Percentiles rank a stretch among this genome's conserved stretches.
Conservation (phyloP, 2,888 invertebrate genomes). For the Morpho achilles region DNA sequence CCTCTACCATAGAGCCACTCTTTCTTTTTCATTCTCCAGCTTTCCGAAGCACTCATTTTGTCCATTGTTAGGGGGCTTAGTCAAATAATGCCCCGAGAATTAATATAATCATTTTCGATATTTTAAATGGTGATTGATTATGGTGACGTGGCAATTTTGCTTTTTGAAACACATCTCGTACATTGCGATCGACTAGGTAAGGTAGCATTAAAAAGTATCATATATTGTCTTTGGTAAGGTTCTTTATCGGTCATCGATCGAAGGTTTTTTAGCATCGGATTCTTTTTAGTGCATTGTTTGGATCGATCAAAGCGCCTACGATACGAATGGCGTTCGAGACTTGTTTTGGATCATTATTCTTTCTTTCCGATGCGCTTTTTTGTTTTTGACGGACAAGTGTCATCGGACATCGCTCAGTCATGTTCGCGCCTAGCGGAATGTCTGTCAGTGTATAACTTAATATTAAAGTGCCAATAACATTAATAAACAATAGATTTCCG, state of each 20-base stretch:
- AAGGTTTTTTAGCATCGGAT: conserved; percentile 10
- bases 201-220: conserved; percentile 28
- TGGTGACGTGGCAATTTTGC: conserved; percentile 58
- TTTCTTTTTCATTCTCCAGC: conserved; percentile 42
- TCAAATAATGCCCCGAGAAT: conserved; percentile 72
- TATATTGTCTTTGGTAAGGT: conserved; percentile 38
- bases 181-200: conserved; percentile 3
- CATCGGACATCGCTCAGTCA: conserved; percentile 22
- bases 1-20: conserved; percentile 43
- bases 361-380: conserved; percentile 13
- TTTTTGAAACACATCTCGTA: conserved; percentile 12
- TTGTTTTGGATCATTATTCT: conserved; percentile 28
- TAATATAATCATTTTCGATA: conserved; percentile 74
- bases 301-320: conserved; percentile 27
- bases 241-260: conserved; percentile 26
- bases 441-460: conserved; percentile 13
- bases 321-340: conserved; percentile 17
- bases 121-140: conserved; percentile 75
- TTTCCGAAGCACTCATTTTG: conserved; percentile 59
- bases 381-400: conserved; percentile 24
- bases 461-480: conserved; percentile 13
- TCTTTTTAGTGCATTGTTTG: conserved; percentile 25
- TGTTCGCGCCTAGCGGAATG: conserved; percentile 15
- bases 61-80: conserved; percentile 66
- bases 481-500: conserved; percentile 5